Conservation (phyloP, 2,797 vertebrate species). For the Phrynocephalus forsythii region DNA sequence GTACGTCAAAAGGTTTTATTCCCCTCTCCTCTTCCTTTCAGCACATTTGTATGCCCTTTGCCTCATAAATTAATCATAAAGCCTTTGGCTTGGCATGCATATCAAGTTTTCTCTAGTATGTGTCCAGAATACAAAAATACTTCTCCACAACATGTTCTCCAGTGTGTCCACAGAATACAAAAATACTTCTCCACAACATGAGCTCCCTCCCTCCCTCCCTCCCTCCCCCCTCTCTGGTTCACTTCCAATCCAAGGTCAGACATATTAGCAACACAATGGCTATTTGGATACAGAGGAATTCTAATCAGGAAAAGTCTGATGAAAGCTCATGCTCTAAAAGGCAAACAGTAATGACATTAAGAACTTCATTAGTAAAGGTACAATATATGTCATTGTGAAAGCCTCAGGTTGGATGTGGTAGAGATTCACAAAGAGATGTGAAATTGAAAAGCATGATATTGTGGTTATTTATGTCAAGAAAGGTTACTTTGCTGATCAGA, state of each 20-base stretch:
- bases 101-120: slow-evolving; percentile 59
- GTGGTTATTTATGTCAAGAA: not conserved
- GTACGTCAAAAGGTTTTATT: slow-evolving; percentile 76
- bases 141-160: slow-evolving; percentile 35
- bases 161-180: slow-evolving; percentile 61
- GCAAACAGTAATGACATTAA: not conserved
- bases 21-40: slow-evolving; percentile 66
- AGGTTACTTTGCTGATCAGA: not conserved
- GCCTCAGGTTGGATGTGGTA: not conserved
- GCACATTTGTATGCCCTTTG: slow-evolving; percentile 64
- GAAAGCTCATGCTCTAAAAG: slow-evolving; percentile 9
- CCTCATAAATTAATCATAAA: slow-evolving; percentile 72
- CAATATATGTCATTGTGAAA: not conserved
- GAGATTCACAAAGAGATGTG: not conserved
- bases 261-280: slow-evolving; percentile 40
- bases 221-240: slow-evolving; percentile 34
- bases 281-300: slow-evolving; percentile 6
- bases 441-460: not conserved
- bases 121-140: slow-evolving; percentile 66
- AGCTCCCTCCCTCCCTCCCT: not conserved
- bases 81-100: slow-evolving; percentile 65
- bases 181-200: slow-evolving; percentile 56
- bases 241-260: slow-evolving; percentile 65
- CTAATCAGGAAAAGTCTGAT: slow-evolving; percentile 1
- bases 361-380: not conserved